Evolutionary conservation across 2,888 invertebrate genomes (phyloP).

Genomic region (Blastobasis adustella): DNA sequence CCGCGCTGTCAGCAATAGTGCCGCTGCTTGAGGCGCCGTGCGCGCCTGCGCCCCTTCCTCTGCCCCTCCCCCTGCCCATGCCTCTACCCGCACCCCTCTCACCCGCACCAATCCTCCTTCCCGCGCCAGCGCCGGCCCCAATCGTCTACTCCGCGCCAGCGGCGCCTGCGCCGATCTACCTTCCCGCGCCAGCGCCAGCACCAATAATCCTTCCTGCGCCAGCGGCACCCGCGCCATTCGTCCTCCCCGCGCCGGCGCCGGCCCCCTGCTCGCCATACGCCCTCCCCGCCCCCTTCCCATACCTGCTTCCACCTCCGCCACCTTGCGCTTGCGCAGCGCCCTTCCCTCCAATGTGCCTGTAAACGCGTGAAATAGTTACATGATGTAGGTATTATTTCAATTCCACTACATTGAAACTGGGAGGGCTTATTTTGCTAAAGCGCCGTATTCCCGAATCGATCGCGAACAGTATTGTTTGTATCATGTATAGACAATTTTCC

Average conservation of each 20-base stretch:
- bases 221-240: too few relatives aligned
- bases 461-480: too few relatives aligned
- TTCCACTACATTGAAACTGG: too few relatives aligned
- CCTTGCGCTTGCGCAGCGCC: slow-evolving; percentile 10
- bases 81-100: neutral
- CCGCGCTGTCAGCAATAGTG: neutral
- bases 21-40: neutral
- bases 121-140: too few relatives aligned
- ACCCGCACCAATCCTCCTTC: too few relatives aligned
- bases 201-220: too few relatives aligned
- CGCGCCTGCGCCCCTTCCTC: neutral
- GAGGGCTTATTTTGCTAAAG: too few relatives aligned
- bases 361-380: too few relatives aligned
- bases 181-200: neutral
- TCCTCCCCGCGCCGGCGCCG: neutral
- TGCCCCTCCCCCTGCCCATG: slow-evolving; percentile 7
- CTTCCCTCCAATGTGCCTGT: too few relatives aligned
- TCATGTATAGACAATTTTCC: too few relatives aligned
- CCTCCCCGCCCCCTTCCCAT: neutral
- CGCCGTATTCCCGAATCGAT: too few relatives aligned
- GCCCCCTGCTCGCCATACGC: neutral
- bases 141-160: neutral
- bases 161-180: neutral
- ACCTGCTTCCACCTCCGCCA: slow-evolving; percentile 6
- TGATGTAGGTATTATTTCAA: too few relatives aligned